phyloP scores from a whole-genome alignment of 1,140 invertebrate genomes.

The Hycleus phaleratus region DNA sequence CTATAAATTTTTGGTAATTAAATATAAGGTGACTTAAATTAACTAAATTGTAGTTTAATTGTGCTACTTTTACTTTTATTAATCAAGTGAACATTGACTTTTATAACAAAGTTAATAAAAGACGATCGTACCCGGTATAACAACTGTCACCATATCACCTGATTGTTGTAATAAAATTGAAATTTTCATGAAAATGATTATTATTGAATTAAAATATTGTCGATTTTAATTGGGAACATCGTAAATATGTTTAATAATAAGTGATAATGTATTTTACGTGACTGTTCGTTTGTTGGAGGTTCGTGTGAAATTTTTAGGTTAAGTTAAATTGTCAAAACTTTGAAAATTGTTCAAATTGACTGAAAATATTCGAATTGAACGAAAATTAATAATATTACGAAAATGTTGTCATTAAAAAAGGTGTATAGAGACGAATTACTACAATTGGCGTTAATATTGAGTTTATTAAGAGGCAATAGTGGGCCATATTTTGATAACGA shows the following conservation, averaged over 20 bases:
- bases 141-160: no score
- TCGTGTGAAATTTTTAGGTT: conserved; percentile 14
- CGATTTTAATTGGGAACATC: neutral
- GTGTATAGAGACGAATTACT: conserved; percentile 69
- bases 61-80: no score
- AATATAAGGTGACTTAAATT: no score
- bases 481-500: conserved; percentile 57
- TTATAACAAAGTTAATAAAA: no score
- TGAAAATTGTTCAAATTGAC: neutral
- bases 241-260: neutral
- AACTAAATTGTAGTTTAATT: no score
- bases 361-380: neutral
- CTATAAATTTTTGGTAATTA: no score
- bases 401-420: conserved; percentile 68
- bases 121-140: no score
- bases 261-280: neutral
- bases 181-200: neutral
- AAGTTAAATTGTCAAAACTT: conserved; percentile 7
- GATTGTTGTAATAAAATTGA: neutral
- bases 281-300: neutral
- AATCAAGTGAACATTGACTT: no score
- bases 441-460: conserved; percentile 68
- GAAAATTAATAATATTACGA: no score
- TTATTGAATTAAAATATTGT: neutral
- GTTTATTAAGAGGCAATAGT: conserved; percentile 65